Conservation (phyloP, 1,140 invertebrate species). For the Aethina tumida region DNA sequence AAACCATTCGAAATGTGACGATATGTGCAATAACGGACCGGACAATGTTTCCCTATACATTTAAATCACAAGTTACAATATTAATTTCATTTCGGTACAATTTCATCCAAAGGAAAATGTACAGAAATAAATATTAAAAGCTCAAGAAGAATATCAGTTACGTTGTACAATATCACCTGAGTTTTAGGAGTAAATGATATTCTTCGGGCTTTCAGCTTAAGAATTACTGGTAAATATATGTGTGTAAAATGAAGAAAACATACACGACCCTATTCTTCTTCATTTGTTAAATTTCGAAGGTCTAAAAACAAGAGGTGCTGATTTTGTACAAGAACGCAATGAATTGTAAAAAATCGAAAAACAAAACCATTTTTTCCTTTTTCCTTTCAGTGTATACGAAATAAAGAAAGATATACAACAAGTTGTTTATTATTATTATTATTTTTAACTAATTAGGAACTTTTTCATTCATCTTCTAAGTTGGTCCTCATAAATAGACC, state of each 20-base stretch:
- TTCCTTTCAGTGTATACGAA: background rate
- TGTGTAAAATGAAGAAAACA: constrained; percentile 19
- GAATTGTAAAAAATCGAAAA: constrained; percentile 11
- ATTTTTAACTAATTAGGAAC: constrained; percentile 30
- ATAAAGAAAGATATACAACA: constrained; percentile 19
- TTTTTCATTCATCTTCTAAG: constrained; percentile 31
- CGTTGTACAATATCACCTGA: constrained; percentile 18
- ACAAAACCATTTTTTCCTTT: constrained; percentile 6
- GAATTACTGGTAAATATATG: constrained; percentile 27
- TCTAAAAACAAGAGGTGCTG: constrained; percentile 23
- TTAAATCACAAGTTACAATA: too few relatives aligned
- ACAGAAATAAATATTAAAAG: too few relatives aligned
- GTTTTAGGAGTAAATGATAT: constrained; percentile 15
- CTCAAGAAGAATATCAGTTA: constrained; percentile 15
- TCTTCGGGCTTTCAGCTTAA: constrained; percentile 7
- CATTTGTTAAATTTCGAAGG: constrained; percentile 21
- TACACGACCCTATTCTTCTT: constrained; percentile 28
- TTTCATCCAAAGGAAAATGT: too few relatives aligned
- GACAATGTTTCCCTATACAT: too few relatives aligned
- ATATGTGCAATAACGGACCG: too few relatives aligned
- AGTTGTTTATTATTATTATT: constrained; percentile 21
- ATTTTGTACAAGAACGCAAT: constrained; percentile 16
- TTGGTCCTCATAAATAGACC: constrained; percentile 32
- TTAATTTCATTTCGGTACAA: too few relatives aligned
- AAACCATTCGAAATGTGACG: too few relatives aligned